Conservation (phyloP, 92 coral and sea anemone species). For the Blastomussa wellsi region DNA sequence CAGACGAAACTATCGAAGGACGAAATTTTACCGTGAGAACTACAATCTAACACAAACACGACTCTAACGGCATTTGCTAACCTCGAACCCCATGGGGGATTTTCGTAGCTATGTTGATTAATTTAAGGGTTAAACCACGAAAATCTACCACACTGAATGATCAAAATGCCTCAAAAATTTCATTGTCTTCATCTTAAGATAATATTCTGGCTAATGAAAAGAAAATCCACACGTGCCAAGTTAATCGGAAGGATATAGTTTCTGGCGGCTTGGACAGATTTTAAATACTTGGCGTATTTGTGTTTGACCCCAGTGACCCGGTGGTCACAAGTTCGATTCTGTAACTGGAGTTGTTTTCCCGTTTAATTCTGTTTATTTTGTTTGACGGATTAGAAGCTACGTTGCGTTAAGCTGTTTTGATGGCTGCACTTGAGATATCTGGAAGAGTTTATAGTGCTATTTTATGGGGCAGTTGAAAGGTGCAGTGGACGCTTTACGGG, state of each 20-base stretch:
- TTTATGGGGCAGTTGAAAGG: neutral
- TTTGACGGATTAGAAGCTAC: neutral
- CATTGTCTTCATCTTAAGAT: neutral
- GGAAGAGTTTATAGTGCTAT: neutral
- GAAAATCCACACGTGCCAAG: constrained; percentile 23
- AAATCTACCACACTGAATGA: neutral
- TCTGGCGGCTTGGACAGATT: neutral
- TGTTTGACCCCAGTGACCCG: constrained; percentile 7
- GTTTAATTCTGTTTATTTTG: constrained; percentile 4
- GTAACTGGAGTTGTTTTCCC: neutral
- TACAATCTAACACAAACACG: neutral
- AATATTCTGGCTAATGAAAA: neutral
- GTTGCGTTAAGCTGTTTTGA: constrained; percentile 1
- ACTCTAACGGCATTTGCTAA: neutral
- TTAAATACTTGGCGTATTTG: constrained; percentile 6
- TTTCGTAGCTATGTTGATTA: constrained; percentile 19
- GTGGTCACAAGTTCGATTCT: neutral
- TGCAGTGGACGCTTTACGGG: neutral
- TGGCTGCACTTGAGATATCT: neutral
- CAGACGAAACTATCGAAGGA: neutral
- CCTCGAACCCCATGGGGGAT: constrained; percentile 6
- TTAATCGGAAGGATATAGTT: constrained; percentile 7
- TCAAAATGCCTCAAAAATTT: constrained; percentile 14
- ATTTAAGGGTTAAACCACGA: constrained; percentile 20
- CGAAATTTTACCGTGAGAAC: neutral